These are phyloP conservation scores for Neolamprologus sp. DNA, from an alignment of 2,113 vertebrate genomes.

Conservation along the genomic window DNA sequence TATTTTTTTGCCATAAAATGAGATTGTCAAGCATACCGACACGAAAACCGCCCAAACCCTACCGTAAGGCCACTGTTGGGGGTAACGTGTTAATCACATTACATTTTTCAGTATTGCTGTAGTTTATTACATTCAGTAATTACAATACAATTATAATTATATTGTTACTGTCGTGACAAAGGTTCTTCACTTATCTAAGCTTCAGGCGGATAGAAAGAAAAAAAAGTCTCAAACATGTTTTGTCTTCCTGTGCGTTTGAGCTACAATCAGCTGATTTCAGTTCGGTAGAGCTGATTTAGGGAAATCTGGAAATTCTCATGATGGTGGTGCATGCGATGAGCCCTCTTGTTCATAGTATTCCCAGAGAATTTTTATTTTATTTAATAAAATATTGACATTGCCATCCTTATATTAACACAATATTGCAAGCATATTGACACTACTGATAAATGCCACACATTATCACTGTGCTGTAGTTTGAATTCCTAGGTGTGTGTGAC, in stretches of 20 bases:
- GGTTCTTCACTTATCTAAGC: not conserved
- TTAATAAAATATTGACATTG: not conserved
- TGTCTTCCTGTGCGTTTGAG: not conserved
- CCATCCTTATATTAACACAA: not conserved
- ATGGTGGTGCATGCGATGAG: not conserved
- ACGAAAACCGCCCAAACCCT: not conserved
- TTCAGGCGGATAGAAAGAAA: not conserved
- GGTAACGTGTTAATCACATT: not conserved
- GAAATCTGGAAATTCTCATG: not conserved
- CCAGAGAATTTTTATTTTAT: not conserved
- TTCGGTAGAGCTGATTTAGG: not conserved
- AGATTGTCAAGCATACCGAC: not conserved
- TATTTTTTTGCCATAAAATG: not conserved
- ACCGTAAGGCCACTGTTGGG: not conserved
- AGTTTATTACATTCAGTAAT: not conserved
- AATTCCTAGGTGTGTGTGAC: not conserved
- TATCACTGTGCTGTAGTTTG: not conserved
- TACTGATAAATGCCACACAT: not conserved
- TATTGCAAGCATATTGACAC: not conserved
- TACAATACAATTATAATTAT: not conserved
- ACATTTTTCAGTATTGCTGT: not conserved
- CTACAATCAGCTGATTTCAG: fast-evolving
- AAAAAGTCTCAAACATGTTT: not conserved
- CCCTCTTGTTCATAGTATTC: not conserved
- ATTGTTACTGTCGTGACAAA: not conserved